Base-by-base conservation (phyloP, 1,140 invertebrate genomes). In the Reticulitermes speratus region DNA sequence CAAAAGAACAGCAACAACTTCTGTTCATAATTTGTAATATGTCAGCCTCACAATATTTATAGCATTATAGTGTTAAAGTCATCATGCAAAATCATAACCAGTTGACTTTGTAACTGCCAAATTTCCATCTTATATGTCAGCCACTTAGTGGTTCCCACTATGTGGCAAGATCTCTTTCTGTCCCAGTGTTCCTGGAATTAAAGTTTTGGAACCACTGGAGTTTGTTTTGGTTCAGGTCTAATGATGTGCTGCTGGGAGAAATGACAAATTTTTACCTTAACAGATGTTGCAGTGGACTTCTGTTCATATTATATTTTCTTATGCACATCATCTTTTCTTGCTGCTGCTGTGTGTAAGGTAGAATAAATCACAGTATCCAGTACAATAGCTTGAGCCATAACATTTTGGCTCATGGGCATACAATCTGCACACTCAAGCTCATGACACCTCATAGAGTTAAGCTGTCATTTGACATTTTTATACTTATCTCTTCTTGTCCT, bases 261-360 rank as follows among this genome's bases (percentile, higher is more conserved):
- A 30, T 30, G n/a, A 75, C 9, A 75, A n/a, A 30, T n/a, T 75
- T 75, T 75, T 16, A 75, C n/a, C 3, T 75, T 75, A 75, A 75
- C 65, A 75, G n/a, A 75, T 75, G n/a, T 75, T 75, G 3, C 65
- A 55, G 19, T 55, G 65, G 25, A 75, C 65, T 25, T 30, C n/a
- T 75, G 65, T 75, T 75, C n/a, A 75, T 75, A 75, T 25, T 30
- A 30, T 75, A 75, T 75, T 75, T 75, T 75, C 65, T 75, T 75
- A 75, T 75, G 5, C n/a, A 65, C 59, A 65, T 12, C 25, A 21
- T 65, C 59, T 65, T n/a, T 19, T 75, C 65, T 75, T 75, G 65
- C 65, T n/a, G n/a, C 25, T 30, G 65, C 65, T 75, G 65, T 30
- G 65, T 75, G 65, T 75, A 30, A 30, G 0, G n/a, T 25, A 75